Percentiles rank a stretch among this genome's conserved stretches.
These are phyloP conservation scores for Tolmerus cingulatus DNA, from an alignment of 2,888 invertebrate species.

Conservation along the genomic window DNA sequence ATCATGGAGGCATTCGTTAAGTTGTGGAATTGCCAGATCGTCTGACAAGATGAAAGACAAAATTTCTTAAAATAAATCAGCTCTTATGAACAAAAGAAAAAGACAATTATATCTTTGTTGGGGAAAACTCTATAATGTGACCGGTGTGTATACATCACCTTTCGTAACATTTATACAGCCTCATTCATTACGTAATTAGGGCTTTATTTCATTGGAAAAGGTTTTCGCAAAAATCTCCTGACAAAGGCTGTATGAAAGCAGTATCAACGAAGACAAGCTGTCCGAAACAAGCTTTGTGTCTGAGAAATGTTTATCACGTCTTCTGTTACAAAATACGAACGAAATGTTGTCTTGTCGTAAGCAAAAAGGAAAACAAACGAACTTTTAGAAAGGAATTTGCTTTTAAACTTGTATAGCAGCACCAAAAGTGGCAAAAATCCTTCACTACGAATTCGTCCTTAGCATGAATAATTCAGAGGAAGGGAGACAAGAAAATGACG, in stretches of 20 bases:
- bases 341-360: background rate
- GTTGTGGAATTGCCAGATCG: too few species aligned
- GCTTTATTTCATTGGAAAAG: background rate
- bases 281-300: background rate
- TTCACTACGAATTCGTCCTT: background rate
- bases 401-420: background rate
- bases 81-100: too few species aligned
- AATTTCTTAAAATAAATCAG: too few species aligned
- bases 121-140: background rate
- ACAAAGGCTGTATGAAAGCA: background rate
- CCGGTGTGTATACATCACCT: background rate
- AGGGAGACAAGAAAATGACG: background rate
- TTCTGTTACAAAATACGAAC: background rate
- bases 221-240: background rate
- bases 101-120: background rate
- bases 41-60: too few species aligned
- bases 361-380: background rate
- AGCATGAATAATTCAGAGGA: background rate
- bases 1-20: too few species aligned
- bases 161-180: background rate
- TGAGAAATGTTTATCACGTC: background rate
- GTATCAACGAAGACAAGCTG: background rate
- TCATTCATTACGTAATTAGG: background rate
- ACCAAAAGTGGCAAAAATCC: background rate
- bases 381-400: background rate